Evolutionary conservation across 1,140 invertebrate species (phyloP).

Genomic region (Lutraria rhynchaena): DNA sequence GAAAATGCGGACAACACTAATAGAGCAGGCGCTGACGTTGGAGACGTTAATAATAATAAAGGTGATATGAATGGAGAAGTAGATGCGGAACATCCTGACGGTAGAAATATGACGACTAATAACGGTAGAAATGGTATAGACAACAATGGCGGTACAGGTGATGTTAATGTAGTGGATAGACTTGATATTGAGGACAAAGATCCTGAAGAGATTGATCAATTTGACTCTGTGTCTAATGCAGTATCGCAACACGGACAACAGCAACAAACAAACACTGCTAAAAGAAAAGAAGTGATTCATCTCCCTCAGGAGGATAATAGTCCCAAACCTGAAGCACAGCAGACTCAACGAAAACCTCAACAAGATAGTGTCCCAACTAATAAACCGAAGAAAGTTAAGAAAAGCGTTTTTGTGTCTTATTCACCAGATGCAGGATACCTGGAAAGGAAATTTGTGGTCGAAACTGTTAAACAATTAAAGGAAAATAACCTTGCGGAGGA

Average conservation of each 20-base stretch:
- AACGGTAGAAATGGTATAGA: neutral
- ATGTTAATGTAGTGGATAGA: neutral
- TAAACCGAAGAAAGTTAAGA: constrained; percentile 74
- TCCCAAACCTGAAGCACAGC: neutral
- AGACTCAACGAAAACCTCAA: constrained; percentile 4
- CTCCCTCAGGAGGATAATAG: neutral
- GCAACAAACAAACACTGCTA: constrained; percentile 10
- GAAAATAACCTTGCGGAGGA: constrained; percentile 81
- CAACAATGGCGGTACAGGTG: constrained; percentile 2
- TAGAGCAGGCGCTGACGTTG: neutral
- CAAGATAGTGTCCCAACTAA: neutral
- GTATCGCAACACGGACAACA: constrained; percentile 55
- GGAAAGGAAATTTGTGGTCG: constrained; percentile 80
- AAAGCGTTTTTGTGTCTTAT: constrained; percentile 80
- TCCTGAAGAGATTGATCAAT: constrained; percentile 68
- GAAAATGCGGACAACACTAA: constrained; percentile 11
- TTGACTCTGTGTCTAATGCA: constrained; percentile 70
- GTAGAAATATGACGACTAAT: neutral
- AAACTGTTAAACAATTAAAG: constrained; percentile 78
- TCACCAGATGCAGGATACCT: constrained; percentile 81
- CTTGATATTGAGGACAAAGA: constrained; percentile 61
- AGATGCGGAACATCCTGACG: constrained; percentile 15
- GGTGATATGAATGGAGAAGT: constrained; percentile 10
- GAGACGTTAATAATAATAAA: constrained; percentile 55
- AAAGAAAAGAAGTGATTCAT: constrained; percentile 6